phyloP scores from a whole-genome alignment of 2,888 invertebrate species.

The Lysandra coridon region DNA sequence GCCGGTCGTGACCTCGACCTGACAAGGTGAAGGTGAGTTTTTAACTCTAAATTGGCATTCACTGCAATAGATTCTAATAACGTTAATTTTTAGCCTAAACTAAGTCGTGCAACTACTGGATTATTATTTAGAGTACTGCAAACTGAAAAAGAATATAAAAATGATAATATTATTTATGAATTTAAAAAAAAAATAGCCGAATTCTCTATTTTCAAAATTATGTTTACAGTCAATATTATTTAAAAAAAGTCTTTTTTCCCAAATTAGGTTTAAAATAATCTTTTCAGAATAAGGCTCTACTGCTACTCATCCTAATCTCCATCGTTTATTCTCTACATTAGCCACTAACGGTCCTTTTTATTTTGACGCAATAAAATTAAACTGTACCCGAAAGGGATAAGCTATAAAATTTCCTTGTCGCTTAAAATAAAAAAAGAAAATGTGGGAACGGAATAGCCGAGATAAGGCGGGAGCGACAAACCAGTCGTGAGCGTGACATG shows the following conservation, averaged over 20 bases:
- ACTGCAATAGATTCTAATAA: neutral
- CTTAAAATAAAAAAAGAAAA: conserved; percentile 20
- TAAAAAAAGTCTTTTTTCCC: too few species aligned
- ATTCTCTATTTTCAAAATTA: too few species aligned
- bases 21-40: conserved; percentile 21
- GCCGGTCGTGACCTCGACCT: conserved; percentile 15
- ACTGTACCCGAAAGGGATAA: conserved; percentile 25
- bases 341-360: conserved; percentile 19
- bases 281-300: neutral
- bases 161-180: too few species aligned
- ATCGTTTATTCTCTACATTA: conserved; percentile 11
- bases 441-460: conserved; percentile 30
- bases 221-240: too few species aligned
- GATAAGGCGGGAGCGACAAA: conserved; percentile 31
- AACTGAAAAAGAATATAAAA: too few species aligned
- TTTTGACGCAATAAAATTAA: conserved; percentile 25
- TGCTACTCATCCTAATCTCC: neutral
- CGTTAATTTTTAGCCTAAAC: too few species aligned
- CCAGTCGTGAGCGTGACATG: conserved; percentile 39
- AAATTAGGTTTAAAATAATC: neutral
- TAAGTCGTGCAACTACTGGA: too few species aligned
- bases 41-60: neutral
- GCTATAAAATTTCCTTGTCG: conserved; percentile 20
- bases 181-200: too few species aligned
- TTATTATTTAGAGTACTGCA: too few species aligned